phyloP scores from a whole-genome alignment of 2,888 invertebrate genomes.

The Drosophila merina region DNA sequence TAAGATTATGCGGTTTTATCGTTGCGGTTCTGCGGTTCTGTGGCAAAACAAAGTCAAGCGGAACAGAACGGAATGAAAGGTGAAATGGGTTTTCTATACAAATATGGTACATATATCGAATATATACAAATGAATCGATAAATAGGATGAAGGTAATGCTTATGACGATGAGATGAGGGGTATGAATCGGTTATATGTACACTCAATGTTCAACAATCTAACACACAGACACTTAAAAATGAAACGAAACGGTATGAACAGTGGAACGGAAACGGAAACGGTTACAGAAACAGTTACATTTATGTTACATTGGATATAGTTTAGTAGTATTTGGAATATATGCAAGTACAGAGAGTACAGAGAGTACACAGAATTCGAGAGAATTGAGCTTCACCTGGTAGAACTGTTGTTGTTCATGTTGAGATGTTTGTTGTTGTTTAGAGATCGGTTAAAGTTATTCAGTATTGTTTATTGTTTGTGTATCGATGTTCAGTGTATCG shows the following conservation, averaged over 20 bases:
- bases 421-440: conserved; percentile 36
- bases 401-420: conserved; percentile 75
- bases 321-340: conserved; percentile 25
- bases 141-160: background rate
- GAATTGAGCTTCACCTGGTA: conserved; percentile 81
- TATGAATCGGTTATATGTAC: conserved; percentile 18
- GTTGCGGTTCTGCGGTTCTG: conserved; percentile 29
- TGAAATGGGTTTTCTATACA: conserved; percentile 6
- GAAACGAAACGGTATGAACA: conserved; percentile 40
- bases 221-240: conserved; percentile 27
- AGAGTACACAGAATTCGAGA: conserved; percentile 58
- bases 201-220: conserved; percentile 19
- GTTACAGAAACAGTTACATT: conserved; percentile 14
- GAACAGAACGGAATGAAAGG: conserved; percentile 19
- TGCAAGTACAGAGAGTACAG: conserved; percentile 50
- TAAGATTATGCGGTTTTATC: conserved; percentile 47
- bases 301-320: conserved; percentile 37
- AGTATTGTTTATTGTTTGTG: conserved; percentile 33
- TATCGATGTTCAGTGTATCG: conserved; percentile 15
- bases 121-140: conserved; percentile 19
- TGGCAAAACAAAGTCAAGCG: conserved; percentile 7
- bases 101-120: background rate
- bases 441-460: conserved; percentile 14
- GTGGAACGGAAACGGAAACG: conserved; percentile 50
- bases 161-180: conserved; percentile 8